A percentile compares a stretch with the other conserved stretches of the same genome.
Conservation (phyloP, 2,113 vertebrate genomes). For the Aplodontia rufa region DNA sequence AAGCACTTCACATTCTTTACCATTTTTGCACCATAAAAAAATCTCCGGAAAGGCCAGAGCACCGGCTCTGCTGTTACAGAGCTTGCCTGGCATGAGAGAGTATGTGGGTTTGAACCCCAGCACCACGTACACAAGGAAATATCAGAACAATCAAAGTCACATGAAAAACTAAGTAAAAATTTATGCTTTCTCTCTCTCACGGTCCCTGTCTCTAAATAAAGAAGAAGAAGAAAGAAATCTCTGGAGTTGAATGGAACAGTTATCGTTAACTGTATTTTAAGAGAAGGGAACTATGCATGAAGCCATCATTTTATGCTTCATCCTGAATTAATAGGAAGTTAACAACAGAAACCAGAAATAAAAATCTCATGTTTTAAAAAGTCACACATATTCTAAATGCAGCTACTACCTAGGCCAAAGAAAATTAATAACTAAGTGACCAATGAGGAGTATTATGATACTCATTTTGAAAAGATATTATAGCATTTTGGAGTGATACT, state of each 20-base stretch:
- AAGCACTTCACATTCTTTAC: neutral
- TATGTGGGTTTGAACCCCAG: too few relatives aligned
- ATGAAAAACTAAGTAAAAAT: too few relatives aligned
- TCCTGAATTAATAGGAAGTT: conserved; percentile 19
- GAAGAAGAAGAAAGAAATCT: too few relatives aligned
- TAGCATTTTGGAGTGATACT: neutral
- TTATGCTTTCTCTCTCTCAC: too few relatives aligned
- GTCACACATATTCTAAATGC: neutral
- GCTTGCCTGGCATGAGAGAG: too few relatives aligned
- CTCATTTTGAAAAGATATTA: neutral
- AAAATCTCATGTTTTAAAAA: neutral
- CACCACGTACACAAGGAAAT: too few relatives aligned
- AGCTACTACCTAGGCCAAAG: neutral
- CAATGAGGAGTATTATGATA: neutral
- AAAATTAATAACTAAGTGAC: conserved; percentile 21
- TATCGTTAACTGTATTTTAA: neutral
- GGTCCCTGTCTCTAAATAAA: too few relatives aligned
- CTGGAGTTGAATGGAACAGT: neutral
- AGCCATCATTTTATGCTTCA: neutral
- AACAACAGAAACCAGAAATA: neutral
- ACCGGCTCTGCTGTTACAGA: too few relatives aligned
- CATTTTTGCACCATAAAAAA: neutral
- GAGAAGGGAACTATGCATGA: neutral
- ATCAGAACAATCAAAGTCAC: too few relatives aligned
- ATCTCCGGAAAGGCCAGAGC: too few relatives aligned